These are phyloP conservation scores for Corythoichthys intestinalis DNA, from an alignment of 2,113 vertebrate genomes.

Conservation along the genomic window DNA sequence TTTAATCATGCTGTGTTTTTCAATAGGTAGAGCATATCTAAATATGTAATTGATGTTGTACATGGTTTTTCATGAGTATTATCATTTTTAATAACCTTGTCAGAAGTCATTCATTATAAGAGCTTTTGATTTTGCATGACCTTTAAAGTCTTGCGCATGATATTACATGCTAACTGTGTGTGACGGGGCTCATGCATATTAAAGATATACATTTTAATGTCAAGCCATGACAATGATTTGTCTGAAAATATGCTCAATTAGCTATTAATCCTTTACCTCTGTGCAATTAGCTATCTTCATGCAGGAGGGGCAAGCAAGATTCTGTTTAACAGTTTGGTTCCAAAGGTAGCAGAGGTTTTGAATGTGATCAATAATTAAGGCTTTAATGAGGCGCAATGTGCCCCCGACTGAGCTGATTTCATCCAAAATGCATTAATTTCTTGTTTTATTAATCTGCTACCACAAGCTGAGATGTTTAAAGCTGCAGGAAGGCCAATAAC, in stretches of 20 bases:
- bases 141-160: conserved; percentile 24
- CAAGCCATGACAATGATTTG: conserved; percentile 60
- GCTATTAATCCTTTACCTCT: conserved; percentile 60
- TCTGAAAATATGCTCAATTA: conserved; percentile 71
- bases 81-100: not conserved
- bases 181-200: conserved; percentile 61
- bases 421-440: conserved; percentile 79
- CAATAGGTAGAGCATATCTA: not conserved
- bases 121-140: conserved; percentile 33
- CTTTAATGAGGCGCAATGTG: conserved; percentile 67
- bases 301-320: conserved; percentile 14
- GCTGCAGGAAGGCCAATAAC: conserved; percentile 55
- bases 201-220: conserved; percentile 57
- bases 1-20: not conserved
- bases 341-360: conserved; percentile 62
- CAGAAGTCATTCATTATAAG: not conserved
- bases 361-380: conserved; percentile 76
- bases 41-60: not conserved
- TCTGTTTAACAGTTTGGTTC: conserved; percentile 55
- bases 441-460: conserved; percentile 75
- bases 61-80: not conserved
- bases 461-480: conserved; percentile 69
- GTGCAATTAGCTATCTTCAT: conserved; percentile 62
- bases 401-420: conserved; percentile 70
- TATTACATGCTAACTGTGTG: conserved; percentile 48